Evolutionary conservation across 2,888 invertebrate genomes (phyloP).

Genomic region (Agapostemon virescens): DNA sequence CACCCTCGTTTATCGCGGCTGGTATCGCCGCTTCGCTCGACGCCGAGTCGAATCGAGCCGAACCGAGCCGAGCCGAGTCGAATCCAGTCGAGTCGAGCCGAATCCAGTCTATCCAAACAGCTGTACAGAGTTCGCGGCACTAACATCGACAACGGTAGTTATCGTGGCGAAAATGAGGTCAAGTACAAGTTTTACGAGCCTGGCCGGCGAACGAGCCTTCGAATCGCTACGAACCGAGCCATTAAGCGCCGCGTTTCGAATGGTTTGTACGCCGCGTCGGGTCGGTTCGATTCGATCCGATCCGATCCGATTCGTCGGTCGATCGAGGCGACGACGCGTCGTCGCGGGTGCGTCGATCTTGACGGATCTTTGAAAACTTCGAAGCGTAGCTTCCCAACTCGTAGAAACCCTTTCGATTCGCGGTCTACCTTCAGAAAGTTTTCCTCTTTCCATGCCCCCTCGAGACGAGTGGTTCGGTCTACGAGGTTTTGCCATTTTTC

Average conservation of each 20-base stretch:
- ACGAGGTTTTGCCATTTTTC: neutral
- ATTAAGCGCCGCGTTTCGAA: constrained; percentile 8
- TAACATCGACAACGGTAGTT: constrained; percentile 50
- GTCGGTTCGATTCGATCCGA: neutral
- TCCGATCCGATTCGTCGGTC: neutral
- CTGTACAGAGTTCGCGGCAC: constrained; percentile 44
- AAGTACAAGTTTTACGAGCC: constrained; percentile 59
- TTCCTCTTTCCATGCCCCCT: neutral
- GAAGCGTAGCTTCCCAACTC: neutral
- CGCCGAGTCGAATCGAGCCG: neutral
- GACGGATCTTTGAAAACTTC: neutral
- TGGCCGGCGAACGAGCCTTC: constrained; percentile 22
- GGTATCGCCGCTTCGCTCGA: neutral
- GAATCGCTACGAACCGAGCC: neutral
- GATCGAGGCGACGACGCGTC: too few relatives aligned
- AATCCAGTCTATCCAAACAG: neutral
- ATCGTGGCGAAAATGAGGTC: constrained; percentile 55
- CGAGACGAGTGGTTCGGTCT: too few relatives aligned
- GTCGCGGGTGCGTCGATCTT: too few relatives aligned
- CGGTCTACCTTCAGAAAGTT: neutral
- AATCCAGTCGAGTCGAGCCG: neutral
- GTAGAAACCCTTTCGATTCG: neutral
- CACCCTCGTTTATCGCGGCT: constrained; percentile 62
- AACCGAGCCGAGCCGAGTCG: neutral
- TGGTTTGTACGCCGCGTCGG: neutral